Evolutionary conservation across 1,140 invertebrate species (phyloP).

Genomic region (Drosophila tsacasi): DNA sequence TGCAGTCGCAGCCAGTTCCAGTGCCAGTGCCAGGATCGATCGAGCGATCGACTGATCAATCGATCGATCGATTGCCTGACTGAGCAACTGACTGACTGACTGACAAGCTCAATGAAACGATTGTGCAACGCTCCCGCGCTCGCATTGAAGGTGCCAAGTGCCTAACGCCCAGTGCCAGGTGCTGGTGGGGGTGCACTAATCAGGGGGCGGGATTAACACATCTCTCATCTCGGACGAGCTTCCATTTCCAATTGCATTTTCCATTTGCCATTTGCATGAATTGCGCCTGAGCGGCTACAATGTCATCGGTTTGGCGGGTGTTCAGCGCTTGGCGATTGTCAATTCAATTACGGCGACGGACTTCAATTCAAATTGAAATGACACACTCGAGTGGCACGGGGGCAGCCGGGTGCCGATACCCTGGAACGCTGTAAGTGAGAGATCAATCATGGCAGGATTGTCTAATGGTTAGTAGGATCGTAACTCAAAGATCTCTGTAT

Average conservation of each 20-base stretch:
- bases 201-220: constrained; percentile 25
- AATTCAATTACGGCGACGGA: constrained; percentile 50
- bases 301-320: constrained; percentile 38
- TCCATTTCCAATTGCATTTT: constrained; percentile 20
- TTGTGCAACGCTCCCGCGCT: constrained; percentile 49
- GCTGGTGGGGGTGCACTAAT: background rate
- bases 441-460: background rate
- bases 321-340: constrained; percentile 33
- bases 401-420: constrained; percentile 10
- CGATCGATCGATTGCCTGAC: constrained; percentile 14
- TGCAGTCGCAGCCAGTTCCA: constrained; percentile 13
- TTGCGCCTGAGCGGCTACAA: constrained; percentile 45
- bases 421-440: background rate
- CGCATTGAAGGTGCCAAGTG: constrained; percentile 17
- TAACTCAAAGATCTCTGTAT: no score
- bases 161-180: background rate
- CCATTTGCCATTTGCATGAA: constrained; percentile 43
- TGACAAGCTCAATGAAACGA: constrained; percentile 55
- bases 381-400: constrained; percentile 32
- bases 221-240: constrained; percentile 31
- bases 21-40: constrained; percentile 36
- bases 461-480: background rate
- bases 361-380: constrained; percentile 53
- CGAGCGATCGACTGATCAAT: background rate
- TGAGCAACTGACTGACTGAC: constrained; percentile 9